Base-by-base conservation (phyloP, 2,113 vertebrate species). In the Rhea americana region DNA sequence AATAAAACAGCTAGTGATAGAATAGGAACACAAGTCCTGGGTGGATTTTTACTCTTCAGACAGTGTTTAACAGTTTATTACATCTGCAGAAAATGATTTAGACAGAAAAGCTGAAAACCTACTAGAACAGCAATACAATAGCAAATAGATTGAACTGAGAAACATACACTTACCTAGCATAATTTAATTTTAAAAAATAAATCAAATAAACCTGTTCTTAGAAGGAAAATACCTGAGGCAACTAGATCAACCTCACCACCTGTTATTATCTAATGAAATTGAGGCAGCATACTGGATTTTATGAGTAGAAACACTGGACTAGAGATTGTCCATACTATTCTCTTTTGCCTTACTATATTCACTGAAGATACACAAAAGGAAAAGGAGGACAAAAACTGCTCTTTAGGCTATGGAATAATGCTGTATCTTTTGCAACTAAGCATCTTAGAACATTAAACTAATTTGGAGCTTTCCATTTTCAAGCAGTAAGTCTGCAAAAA, bases 121-220 rank as follows among this genome's bases (percentile, higher is more conserved):
- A 28, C 21, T 41, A 8, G 6, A 70, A 74, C 5, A 41, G 6
- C 11, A 61, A 22, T 37, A 13, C 39, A 66, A 74, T 17, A 0
- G 0, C 43, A 88, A 78, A 48, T 41, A 70, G 30, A 66, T 70
- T 65, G 26, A 35, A 41, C 13, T 66, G 56, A 47, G 35, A 76
- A 85, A 74, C 10, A 65, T 28, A 30, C 2, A 43, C 17, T 56
- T 74, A n/a, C 9, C 9, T 1, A 1, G 5, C 0, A 0, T 37
- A 66, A 90, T 28, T 24, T 66, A 41, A 65, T 65, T 61, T 5
- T 3, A 35, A 51, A 58, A 79, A 73, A n/a, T 35, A 77, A 87
- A 41, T 20, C 5, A 78, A 66, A 61, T 61, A n/a, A 4, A 75
- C 11, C 7, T 78, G 30, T 67, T 79, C 5, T 47, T 85, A 4